Base-by-base conservation (phyloP, 2,113 vertebrate genomes). In the Ciconia maguari region DNA sequence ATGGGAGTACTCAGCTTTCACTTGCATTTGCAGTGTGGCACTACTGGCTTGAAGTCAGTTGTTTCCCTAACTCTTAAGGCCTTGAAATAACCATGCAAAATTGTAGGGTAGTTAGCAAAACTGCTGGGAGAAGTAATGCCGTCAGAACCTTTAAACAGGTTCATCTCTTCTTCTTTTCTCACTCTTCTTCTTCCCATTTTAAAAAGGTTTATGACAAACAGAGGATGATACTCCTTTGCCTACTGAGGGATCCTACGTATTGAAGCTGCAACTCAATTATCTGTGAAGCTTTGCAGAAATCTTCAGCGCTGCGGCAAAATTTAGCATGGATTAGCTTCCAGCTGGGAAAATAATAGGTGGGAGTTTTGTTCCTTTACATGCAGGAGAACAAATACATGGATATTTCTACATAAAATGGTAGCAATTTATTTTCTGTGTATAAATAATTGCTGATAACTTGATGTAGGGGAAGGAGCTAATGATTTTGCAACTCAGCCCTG, bases 201-300 rank as follows among this genome's bases (percentile, higher is more conserved):
- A 34, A 46, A 87, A 86, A 79, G 38, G n/a, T 52, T 92, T 88
- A 52, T 58, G 77, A 57, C 34, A 81, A 83, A 81, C 29, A 61
- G 75, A 81, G 83, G 72, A 68, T 84, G 44, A 91, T 57, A 46
- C 25, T 87, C 41, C 44, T 79, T 60, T 34, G 65, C 49, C 70
- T 96, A 26, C 52, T 75, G 61, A 71, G 61, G 65, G 52, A 85
- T 91, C 48, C 80, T 76, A 4, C 1, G 1, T 82, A 54, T 58
- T 54, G 81, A 91, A 89, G 65, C 76, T 65, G 77, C 48, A 64
- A 21, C 62, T 93, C 83, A 91, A 36, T 92, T 77, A 64, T 83
- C 86, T 92, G 58, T 60, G 66, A 94, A 79, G 95, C 86, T 96
- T 95, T 94, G 94, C 84, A 91, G 62, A 95, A 94, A 76, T 61